phyloP scores from a whole-genome alignment of 2,888 invertebrate species.

The Dolichopus griseipennis region DNA sequence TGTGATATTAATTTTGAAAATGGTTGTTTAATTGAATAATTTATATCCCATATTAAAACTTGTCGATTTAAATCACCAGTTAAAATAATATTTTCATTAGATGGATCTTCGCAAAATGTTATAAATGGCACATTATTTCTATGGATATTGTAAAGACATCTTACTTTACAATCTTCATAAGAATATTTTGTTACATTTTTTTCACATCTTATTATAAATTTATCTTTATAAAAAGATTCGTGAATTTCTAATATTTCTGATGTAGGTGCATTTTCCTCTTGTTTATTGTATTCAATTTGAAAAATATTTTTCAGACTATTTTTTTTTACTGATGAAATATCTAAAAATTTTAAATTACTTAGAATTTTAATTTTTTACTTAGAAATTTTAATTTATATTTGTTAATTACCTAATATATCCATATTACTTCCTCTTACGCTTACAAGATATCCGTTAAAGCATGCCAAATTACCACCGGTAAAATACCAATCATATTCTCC shows the following conservation, averaged over 20 bases:
- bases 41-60: conserved; percentile 30
- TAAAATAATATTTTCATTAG: conserved; percentile 25
- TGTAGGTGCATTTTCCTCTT: not conserved
- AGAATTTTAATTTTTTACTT: not conserved
- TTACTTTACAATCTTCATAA: conserved; percentile 14
- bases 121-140: conserved; percentile 30
- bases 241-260: conserved; percentile 34
- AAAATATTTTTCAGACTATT: not conserved
- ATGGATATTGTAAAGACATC: conserved; percentile 7
- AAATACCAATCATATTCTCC: conserved; percentile 38
- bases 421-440: conserved; percentile 28
- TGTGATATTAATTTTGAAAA: conserved; percentile 8
- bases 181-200: conserved; percentile 29
- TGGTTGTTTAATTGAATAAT: conserved; percentile 17
- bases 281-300: not conserved
- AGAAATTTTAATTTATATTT: no score
- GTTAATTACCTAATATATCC: conserved; percentile 25
- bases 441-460: conserved; percentile 19
- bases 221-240: conserved; percentile 22
- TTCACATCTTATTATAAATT: conserved; percentile 28
- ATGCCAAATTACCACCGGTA: conserved; percentile 35
- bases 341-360: conserved; percentile 16
- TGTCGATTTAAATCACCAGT: conserved; percentile 32
- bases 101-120: conserved; percentile 30
- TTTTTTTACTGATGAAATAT: conserved; percentile 13